A percentile compares a stretch with the other conserved stretches of the same genome.
These are phyloP conservation scores for Eptatretus atami DNA, from an alignment of 2,797 vertebrate genomes.

Conservation along the genomic window DNA sequence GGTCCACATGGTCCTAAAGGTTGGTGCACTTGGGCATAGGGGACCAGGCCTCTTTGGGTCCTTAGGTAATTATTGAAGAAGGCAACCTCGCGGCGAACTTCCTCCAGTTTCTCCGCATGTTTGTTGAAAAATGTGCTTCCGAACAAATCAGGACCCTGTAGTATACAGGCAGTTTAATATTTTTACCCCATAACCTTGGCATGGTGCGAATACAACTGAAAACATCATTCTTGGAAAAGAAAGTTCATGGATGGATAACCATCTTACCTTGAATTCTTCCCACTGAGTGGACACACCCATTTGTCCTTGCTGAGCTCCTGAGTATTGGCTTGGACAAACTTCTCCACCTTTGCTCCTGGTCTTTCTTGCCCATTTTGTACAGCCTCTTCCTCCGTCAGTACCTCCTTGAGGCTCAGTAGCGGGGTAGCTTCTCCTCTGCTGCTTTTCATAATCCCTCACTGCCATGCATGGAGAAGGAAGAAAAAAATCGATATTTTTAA, in stretches of 20 bases:
- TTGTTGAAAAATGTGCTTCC: slow-evolving; percentile 77
- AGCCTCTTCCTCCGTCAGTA: slow-evolving; percentile 44
- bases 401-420: slow-evolving; percentile 35
- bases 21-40: slow-evolving; percentile 46
- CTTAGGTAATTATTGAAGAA: slow-evolving; percentile 70
- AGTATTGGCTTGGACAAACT: slow-evolving; percentile 55
- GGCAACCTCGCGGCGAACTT: slow-evolving; percentile 54
- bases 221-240: neutral
- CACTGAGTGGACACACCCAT: slow-evolving; percentile 59
- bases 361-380: slow-evolving; percentile 55
- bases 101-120: slow-evolving; percentile 60
- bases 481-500: too few species aligned
- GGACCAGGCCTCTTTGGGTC: slow-evolving; percentile 52
- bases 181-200: neutral
- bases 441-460: slow-evolving; percentile 63
- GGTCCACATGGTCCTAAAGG: slow-evolving; percentile 31
- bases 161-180: neutral
- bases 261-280: slow-evolving; percentile 59
- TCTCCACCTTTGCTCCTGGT: slow-evolving; percentile 53
- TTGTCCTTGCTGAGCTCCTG: slow-evolving; percentile 71
- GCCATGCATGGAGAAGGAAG: neutral
- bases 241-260: too few species aligned
- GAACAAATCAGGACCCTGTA: slow-evolving; percentile 63
- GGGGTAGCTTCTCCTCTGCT: slow-evolving; percentile 49
- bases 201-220: neutral